Evolutionary conservation across 2,888 invertebrate species (phyloP), one percentile per base, ranked within the genome.

Genomic region (Chrysolina haemoptera): DNA sequence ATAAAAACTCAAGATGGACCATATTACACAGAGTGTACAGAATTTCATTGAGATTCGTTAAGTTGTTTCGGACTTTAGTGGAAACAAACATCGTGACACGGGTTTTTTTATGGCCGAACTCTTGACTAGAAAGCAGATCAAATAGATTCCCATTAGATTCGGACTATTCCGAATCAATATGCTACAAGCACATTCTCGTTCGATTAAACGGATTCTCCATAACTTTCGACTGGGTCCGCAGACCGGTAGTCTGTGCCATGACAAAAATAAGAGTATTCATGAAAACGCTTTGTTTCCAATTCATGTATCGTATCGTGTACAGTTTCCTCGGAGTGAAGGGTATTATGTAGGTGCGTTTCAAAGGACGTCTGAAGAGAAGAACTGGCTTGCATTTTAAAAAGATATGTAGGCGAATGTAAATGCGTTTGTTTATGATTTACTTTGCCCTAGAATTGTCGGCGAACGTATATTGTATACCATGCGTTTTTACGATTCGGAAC

Each of bases 311-410:
- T 59, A 59, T 59, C 59, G n/a, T n/a, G 59, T 35, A 59, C 59
- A 59, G 59, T 59, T 59, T 10, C 27, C 10, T 27, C 59, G 35
- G 59, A 59, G 59, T 59, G 59, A 59, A 59, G 59, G 59, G 59
- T 59, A 59, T 35, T 9, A 59, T 59, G 59, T 59, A 59, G 59
- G 59, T 59, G 59, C 59, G 59, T 59, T 59, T 59, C 59, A 59
- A 59, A 59, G 59, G 59, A 59, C 59, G 27, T 59, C 59, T 59
- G 59, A 12, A 59, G 27, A 59, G 59, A 59, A 22, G 59, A 59
- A 35, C 59, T 27, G 14, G 59, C 59, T 59, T 59, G 59, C 59
- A 59, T 59, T 59, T 59, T 59, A 59, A 59, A 59, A 16, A 59
- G 22, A 59, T 16, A 59, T 59, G 59, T 59, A 35, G 59, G 59